Base-by-base conservation (phyloP, 2,888 invertebrate genomes). In the Nephrocerus scutellatus region DNA sequence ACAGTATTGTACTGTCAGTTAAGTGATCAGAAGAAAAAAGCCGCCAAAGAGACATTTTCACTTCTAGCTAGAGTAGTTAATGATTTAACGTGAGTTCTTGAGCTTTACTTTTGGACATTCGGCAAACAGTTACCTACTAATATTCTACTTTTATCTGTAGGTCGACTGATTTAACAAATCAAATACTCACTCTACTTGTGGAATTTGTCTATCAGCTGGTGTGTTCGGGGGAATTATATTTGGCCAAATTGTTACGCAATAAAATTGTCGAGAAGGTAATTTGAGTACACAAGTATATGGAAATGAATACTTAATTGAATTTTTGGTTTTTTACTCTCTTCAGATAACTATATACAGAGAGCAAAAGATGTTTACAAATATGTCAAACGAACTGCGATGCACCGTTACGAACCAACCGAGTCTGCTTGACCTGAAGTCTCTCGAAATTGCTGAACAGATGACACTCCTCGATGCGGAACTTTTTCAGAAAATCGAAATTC, bases 361-460 rank as follows among this genome's bases (percentile, higher is more conserved):
- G 42, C 63, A 59, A 30, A 56, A 62, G 47, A 41, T 48, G 21
- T 69, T 69, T 55, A 55, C 68, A 34, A 57, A 70, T 29, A 43
- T 48, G 19, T 29, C 47, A 21, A 49, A 41, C 21, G 54, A 60
- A 31, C 52, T 48, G 41, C 52, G 53, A 37, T 47, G 41, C 34
- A 53, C 48, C 12, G 72, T 74, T 13, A 74, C 72, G 21, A 74
- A 72, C 58, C 75, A 71, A 50, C 69, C 76, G 13, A 83, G 85
- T 1, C 70, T 96, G 22, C 71, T 95, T 16, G 90, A 93, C 65
- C 92, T 96, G 70, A 96, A 95, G 69, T 86, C 96, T 21, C 80
- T 86, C 50, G 90, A 91, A 56, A 80, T 98, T 29, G 98, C 98
- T 13, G 95, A 96, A 64, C 97, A 98, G 72, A 95, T 98, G 92